Percentiles rank a stretch among this genome's conserved stretches.
phyloP scores from a whole-genome alignment of 2,113 vertebrate species.

The Dipodomys ordii region DNA sequence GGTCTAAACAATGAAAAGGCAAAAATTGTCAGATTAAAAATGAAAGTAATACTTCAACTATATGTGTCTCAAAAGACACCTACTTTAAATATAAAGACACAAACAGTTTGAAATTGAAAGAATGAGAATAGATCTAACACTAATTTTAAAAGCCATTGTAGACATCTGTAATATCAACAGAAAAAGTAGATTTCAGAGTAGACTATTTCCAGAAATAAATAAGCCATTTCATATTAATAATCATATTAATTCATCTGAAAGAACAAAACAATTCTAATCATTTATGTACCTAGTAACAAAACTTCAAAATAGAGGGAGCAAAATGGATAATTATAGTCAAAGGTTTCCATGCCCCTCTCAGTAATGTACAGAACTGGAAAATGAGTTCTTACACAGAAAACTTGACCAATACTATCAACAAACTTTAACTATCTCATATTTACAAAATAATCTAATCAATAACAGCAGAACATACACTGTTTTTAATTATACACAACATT shows the following conservation, averaged over 20 bases:
- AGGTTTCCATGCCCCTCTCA: background rate
- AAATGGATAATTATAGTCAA: background rate
- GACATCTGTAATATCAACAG: background rate
- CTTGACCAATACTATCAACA: background rate
- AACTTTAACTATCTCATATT: background rate
- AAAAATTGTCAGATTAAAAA: background rate
- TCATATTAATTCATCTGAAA: background rate
- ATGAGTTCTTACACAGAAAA: background rate
- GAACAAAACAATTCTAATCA: conserved; percentile 23
- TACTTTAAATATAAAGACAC: background rate
- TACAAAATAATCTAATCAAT: background rate
- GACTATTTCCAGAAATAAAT: background rate
- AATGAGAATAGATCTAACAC: background rate
- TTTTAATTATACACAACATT: background rate
- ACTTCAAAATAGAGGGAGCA: conserved; percentile 2
- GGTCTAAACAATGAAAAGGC: background rate
- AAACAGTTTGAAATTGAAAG: conserved; percentile 6
- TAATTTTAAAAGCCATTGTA: background rate
- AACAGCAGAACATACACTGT: background rate
- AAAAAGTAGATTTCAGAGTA: conserved; percentile 10
- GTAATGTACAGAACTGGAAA: background rate
- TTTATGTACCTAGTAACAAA: background rate
- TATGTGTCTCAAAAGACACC: background rate
- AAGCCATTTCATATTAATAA: background rate
- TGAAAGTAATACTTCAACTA: background rate